phyloP scores from a whole-genome alignment of 2,797 vertebrate genomes.

The Melopsittacus undulatus region DNA sequence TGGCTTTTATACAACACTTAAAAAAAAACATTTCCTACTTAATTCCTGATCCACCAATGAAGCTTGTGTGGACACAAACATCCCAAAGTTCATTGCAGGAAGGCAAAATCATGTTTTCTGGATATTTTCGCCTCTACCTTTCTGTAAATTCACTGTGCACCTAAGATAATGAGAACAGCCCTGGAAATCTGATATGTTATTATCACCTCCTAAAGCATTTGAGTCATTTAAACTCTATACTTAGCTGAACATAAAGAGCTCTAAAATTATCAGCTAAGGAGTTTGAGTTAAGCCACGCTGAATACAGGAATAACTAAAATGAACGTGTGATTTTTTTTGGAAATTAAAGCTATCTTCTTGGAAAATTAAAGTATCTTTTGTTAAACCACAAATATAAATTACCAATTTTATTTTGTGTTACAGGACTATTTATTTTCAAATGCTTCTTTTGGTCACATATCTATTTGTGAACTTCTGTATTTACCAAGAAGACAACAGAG shows the following conservation, averaged over 20 bases:
- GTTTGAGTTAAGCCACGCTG: neutral
- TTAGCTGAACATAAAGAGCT: neutral
- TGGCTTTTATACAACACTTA: neutral
- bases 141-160: neutral
- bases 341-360: neutral
- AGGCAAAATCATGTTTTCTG: neutral
- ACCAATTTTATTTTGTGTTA: neutral
- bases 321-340: neutral
- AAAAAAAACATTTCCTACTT: neutral
- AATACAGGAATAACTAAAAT: neutral
- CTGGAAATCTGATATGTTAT: neutral
- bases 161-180: neutral
- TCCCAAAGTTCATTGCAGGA: neutral
- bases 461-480: neutral
- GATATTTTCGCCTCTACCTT: neutral
- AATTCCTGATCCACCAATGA: neutral
- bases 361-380: neutral
- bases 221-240: slow-evolving; percentile 1
- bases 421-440: neutral
- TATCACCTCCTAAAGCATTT: neutral
- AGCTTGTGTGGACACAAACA: neutral
- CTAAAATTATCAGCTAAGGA: neutral
- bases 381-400: neutral
- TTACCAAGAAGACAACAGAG: neutral
- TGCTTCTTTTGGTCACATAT: neutral